Evolutionary conservation across 2,888 invertebrate genomes (phyloP).

Genomic region (Metacarcinus magister): DNA sequence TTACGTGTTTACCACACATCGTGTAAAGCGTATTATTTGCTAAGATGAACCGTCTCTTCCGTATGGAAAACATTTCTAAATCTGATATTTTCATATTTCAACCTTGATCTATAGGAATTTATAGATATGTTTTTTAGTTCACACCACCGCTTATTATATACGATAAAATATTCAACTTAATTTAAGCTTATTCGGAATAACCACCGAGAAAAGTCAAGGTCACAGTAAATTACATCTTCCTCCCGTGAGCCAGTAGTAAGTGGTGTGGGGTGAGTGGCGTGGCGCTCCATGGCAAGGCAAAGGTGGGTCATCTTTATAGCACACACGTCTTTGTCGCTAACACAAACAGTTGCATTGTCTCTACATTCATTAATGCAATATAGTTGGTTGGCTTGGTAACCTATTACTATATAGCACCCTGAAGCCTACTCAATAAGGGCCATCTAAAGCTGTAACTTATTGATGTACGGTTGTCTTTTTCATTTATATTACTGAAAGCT

Average conservation of each 20-base stretch:
- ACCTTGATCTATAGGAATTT: not conserved
- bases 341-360: too few species aligned
- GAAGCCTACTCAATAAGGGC: not conserved
- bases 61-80: not conserved
- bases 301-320: not conserved
- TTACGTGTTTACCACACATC: not conserved
- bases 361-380: too few species aligned
- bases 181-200: not conserved
- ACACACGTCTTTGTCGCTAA: not conserved
- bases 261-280: not conserved
- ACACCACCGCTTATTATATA: not conserved
- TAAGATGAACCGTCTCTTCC: not conserved
- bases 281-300: too few species aligned
- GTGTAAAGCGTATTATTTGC: not conserved
- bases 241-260: not conserved
- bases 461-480: not conserved
- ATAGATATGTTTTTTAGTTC: not conserved
- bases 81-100: not conserved
- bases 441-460: not conserved
- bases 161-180: not conserved
- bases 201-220: not conserved
- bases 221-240: not conserved
- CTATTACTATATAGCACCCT: not conserved
- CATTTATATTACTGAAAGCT: not conserved
- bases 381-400: too few species aligned